Conservation (phyloP, 2,113 vertebrate genomes). For the Gorsachius goisagi region DNA sequence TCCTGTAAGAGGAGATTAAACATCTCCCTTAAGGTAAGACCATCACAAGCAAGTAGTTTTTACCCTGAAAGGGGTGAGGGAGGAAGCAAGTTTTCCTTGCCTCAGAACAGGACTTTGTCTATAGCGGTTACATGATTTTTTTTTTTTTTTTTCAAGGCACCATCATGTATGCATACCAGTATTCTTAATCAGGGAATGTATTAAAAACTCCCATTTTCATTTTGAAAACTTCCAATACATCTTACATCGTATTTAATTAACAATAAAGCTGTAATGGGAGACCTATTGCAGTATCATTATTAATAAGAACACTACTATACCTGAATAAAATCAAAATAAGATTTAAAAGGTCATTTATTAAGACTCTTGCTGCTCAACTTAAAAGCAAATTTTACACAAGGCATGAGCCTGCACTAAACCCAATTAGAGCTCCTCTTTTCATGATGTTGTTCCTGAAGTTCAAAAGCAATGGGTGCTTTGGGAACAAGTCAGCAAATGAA, state of each 20-base stretch:
- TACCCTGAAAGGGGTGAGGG: not conserved
- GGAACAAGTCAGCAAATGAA: conserved; percentile 4
- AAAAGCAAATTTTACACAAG: conserved; percentile 15
- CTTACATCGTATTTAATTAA: conserved; percentile 50
- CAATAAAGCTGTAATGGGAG: conserved; percentile 12
- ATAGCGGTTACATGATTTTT: not conserved
- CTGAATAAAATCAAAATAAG: conserved; percentile 52
- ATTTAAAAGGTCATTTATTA: conserved; percentile 42
- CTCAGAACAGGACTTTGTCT: not conserved
- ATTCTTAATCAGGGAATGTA: conserved; percentile 16
- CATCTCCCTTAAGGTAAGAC: not conserved
- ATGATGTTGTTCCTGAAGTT: not conserved
- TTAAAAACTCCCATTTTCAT: conserved; percentile 32
- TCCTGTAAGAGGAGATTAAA: not conserved
- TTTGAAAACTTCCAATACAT: conserved; percentile 34
- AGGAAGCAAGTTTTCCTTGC: not conserved
- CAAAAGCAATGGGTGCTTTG: not conserved
- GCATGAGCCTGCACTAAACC: not conserved
- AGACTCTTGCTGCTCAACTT: conserved; percentile 9
- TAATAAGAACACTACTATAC: conserved; percentile 17
- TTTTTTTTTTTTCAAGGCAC: conserved; percentile 3
- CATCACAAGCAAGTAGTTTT: not conserved
- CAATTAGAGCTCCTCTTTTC: conserved; percentile 11
- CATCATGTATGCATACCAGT: not conserved
- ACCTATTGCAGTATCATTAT: not conserved